These are phyloP conservation scores for Heliconius ethilla DNA, from an alignment of 2,888 invertebrate species.

Conservation along the genomic window DNA sequence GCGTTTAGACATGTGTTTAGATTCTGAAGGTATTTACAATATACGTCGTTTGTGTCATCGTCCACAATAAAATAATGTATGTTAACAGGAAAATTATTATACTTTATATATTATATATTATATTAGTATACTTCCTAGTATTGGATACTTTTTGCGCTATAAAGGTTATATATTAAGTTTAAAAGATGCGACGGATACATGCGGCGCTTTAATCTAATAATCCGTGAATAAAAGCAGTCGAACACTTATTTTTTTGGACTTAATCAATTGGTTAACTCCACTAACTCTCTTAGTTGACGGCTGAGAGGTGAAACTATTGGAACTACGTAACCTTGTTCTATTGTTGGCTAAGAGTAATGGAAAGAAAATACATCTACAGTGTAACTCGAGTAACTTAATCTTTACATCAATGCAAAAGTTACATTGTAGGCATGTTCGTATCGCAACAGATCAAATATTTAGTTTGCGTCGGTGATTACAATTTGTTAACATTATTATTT, in stretches of 20 bases:
- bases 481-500: neutral
- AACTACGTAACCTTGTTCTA: conserved; percentile 22
- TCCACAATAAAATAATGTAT: neutral
- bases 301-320: conserved; percentile 15
- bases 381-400: conserved; percentile 29
- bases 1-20: neutral
- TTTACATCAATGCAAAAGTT: conserved; percentile 9
- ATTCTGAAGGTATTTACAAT: neutral
- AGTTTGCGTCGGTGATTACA: neutral
- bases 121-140: neutral
- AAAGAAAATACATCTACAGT: conserved; percentile 31
- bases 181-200: neutral
- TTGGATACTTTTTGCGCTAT: neutral
- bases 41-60: conserved; percentile 1
- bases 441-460: conserved; percentile 7
- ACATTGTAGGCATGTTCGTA: conserved; percentile 9
- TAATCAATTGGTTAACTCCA: conserved; percentile 28
- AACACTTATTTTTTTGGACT: conserved; percentile 21
- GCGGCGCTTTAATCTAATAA: neutral
- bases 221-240: neutral
- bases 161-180: too few relatives aligned
- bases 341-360: conserved; percentile 23
- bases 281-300: conserved; percentile 25
- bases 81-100: neutral
- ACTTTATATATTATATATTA: neutral